Evolutionary conservation across 2,797 vertebrate genomes (phyloP).

Genomic region (Falco berigora): DNA sequence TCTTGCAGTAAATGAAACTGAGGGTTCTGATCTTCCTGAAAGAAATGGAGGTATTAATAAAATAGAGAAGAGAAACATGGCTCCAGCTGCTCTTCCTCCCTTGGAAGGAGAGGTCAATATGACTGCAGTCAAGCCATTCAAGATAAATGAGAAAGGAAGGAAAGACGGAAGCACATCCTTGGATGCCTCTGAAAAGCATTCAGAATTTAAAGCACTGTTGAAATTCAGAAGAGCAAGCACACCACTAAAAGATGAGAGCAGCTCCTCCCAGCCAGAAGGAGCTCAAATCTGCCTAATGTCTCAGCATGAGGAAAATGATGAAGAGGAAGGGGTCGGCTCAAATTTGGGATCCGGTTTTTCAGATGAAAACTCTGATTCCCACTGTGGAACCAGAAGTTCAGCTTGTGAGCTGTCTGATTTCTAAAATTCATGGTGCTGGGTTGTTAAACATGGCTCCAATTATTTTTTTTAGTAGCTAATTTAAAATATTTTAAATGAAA

Average conservation of each 20-base stretch:
- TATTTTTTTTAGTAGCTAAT: neutral
- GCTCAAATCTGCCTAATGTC: neutral
- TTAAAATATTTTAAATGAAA: neutral
- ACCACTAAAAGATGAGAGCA: neutral
- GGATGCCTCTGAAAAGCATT: neutral
- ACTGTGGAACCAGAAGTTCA: conserved; percentile 11
- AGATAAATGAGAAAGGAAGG: neutral
- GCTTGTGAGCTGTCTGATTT: conserved; percentile 63
- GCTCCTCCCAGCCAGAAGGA: neutral
- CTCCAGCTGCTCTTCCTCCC: neutral
- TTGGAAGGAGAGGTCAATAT: neutral
- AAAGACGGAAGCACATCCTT: neutral
- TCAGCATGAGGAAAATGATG: neutral
- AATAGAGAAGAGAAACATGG: neutral
- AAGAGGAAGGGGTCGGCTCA: neutral
- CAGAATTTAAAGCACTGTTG: neutral
- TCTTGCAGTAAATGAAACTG: neutral
- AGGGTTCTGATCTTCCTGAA: neutral
- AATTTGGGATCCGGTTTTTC: conserved; percentile 48
- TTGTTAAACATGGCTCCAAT: neutral
- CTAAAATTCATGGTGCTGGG: conserved; percentile 3
- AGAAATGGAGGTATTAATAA: neutral
- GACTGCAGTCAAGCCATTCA: neutral
- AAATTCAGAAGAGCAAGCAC: conserved; percentile 12
- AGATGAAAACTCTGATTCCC: conserved; percentile 25